Evolutionary conservation across 1,140 invertebrate genomes (phyloP).

Genomic region (Eulimnadia texana): DNA sequence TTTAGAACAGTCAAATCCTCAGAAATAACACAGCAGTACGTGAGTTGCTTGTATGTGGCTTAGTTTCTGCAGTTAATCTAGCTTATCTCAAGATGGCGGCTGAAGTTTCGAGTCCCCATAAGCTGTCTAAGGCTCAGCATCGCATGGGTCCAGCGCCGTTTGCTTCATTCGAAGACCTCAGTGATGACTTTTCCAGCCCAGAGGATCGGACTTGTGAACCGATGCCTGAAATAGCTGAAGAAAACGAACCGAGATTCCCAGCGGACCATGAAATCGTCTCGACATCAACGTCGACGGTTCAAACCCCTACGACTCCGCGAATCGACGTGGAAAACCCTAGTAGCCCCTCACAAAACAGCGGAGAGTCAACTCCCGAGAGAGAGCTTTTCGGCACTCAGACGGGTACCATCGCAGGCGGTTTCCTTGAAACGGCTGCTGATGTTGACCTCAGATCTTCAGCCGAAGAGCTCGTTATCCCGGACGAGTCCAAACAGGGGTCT

Average conservation of each 20-base stretch:
- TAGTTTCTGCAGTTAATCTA: no score
- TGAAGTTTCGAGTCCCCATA: background rate
- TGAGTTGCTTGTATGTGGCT: no score
- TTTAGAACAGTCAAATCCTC: no score
- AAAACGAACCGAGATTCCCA: slow-evolving; percentile 14
- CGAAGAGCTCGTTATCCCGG: slow-evolving; percentile 8
- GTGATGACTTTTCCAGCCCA: slow-evolving; percentile 53
- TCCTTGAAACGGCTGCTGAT: slow-evolving; percentile 10
- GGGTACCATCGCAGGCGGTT: slow-evolving; percentile 5
- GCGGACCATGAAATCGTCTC: slow-evolving; percentile 18
- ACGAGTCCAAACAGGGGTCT: background rate
- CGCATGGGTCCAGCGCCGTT: slow-evolving; percentile 78
- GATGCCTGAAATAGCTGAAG: slow-evolving; percentile 19
- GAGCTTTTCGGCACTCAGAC: slow-evolving; percentile 35
- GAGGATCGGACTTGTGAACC: slow-evolving; percentile 36
- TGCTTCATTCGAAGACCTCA: slow-evolving; percentile 79
- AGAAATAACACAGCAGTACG: no score
- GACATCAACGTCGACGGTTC: slow-evolving; percentile 30
- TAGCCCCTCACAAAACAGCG: slow-evolving; percentile 66
- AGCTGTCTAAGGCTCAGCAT: slow-evolving; percentile 21
- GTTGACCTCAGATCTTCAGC: slow-evolving; percentile 1
- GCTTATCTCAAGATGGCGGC: background rate
- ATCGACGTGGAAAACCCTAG: slow-evolving; percentile 75
- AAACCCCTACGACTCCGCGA: slow-evolving; percentile 56
- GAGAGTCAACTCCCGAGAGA: slow-evolving; percentile 61